Base-by-base conservation (phyloP, 1,140 invertebrate genomes). In the Subanguina moxae region DNA sequence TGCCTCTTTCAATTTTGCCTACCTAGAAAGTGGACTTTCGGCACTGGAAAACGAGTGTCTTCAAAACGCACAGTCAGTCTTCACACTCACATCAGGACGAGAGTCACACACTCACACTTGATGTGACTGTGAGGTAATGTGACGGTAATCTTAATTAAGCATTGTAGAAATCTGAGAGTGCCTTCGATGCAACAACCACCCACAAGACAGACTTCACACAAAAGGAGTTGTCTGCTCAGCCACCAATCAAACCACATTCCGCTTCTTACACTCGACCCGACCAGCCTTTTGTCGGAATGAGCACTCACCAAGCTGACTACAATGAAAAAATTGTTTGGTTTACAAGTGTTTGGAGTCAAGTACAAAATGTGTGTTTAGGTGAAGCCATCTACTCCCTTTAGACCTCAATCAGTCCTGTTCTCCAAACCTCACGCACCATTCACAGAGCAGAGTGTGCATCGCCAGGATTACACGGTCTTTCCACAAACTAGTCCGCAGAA, bases 141-240 rank as follows among this genome's bases (percentile, higher is more conserved):
- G n/a, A n/a, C n/a, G n/a, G n/a, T n/a, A n/a, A n/a, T n/a, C n/a
- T 58, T 23, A 58, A 58, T 11, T 58, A 25, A 13, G 30, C 23
- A 19, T 30, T 61, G 27, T n/a, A 61, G 58, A 61, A 61, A 61
- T n/a, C 58, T 5, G 38, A 30, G n/a, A 43, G n/a, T 28, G 38
- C 58, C 19, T 61, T 61, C 28, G 21, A 61, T 61, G 58, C 58
- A n/a, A 61, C 58, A 32, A 32, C 58, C n/a, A 61, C 38, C 8
- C 58, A 61, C 38, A 30, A 25, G 28, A 21, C 58, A 21, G 58
- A 61, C 21, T 61, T 61, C 38, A 61, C 58, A 21, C 19, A 43
- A 8, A 61, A 61, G n/a, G 38, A 30, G 19, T 21, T 7, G 1
- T 19, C 58, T 1, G 19, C 28, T 61, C 28, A 61, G n/a, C 28